These are phyloP conservation scores for Xanthia togata DNA, from an alignment of 2,888 invertebrate species.

Conservation along the genomic window DNA sequence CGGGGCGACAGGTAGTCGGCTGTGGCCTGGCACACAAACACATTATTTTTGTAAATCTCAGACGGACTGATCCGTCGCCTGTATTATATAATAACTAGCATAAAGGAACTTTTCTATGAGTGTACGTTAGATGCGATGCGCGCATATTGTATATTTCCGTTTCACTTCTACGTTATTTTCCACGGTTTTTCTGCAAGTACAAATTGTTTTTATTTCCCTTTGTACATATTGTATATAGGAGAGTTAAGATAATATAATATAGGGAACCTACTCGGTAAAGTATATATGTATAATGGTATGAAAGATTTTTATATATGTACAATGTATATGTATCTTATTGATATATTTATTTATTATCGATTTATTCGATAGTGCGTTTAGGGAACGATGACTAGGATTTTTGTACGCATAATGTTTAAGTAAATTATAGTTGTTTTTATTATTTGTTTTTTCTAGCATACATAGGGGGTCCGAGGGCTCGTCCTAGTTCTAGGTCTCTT, in stretches of 20 bases:
- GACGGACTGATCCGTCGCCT: constrained; percentile 75
- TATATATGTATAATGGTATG: constrained; percentile 84
- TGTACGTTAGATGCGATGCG: constrained; percentile 68
- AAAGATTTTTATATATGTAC: constrained; percentile 86
- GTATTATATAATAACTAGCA: constrained; percentile 78
- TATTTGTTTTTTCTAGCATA: constrained; percentile 83
- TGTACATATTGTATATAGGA: constrained; percentile 90
- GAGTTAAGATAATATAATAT: constrained; percentile 81
- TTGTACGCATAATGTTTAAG: constrained; percentile 90
- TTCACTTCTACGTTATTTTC: constrained; percentile 81
- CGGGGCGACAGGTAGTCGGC: constrained; percentile 83
- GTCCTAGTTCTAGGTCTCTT: constrained; percentile 78
- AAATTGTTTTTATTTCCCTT: constrained; percentile 90
- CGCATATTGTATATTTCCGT: constrained; percentile 84
- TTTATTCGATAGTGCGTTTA: constrained; percentile 81
- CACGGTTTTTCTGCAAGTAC: constrained; percentile 90
- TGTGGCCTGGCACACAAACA: constrained; percentile 61
- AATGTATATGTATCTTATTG: constrained; percentile 87
- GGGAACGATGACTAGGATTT: constrained; percentile 83
- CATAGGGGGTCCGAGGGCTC: constrained; percentile 75
- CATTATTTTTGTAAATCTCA: constrained; percentile 86
- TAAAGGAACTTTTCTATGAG: constrained; percentile 76
- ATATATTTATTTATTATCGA: constrained; percentile 87
- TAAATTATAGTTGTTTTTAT: constrained; percentile 90
- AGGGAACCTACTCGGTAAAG: constrained; percentile 80